Evolutionary conservation across 2,797 vertebrate genomes (phyloP), one percentile per base, ranked within the genome.

Genomic region (Epinephelus awoara): DNA sequence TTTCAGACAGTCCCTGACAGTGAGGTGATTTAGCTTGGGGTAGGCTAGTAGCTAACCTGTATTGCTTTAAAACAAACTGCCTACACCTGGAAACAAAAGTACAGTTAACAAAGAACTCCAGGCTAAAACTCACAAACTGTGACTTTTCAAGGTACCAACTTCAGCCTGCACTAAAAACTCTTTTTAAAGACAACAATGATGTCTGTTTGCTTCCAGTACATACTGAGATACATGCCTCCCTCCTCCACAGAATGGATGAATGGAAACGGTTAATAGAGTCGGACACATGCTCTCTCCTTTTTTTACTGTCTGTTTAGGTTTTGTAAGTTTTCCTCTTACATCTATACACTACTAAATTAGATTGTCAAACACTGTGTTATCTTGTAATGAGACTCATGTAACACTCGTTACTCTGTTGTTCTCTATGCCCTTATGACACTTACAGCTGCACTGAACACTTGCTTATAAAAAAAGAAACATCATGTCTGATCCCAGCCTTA

Each of bases 331-430:
- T 68, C 29, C 40, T 62, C 25, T 65, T 68, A 70, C 34, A 67
- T 79, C 25, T 66, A 25, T 42, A 59, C 51, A 78, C 27, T 58
- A 27, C 67, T 84, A 67, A 82, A 84, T 83, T 55, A 85, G 23
- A 34, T 42, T 85, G 73, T 86, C 84, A 80, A 64, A 87, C 68
- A 75, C 34, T 47, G 23, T 79, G 69, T 68, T 87, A 63, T 54
- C 61, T 74, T 75, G 63, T 90, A 83, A 88, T 83, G 62, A 83
- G 59, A 77, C 55, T 56, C 21, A 40, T 84, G 66, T 79, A 70
- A 63, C 29, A 69, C 51, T 72, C 19, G 1, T 65, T 72, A 46
- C 66, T 73, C 44, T 67, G 59, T 75, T 87, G 77, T 83, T 87
- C 69, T 67, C 23, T 19, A 19, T 61, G 54, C 67, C 70, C 47